These are phyloP conservation scores for Leptodirus hochenwartii DNA, from an alignment of 2,888 invertebrate genomes.

Conservation along the genomic window DNA sequence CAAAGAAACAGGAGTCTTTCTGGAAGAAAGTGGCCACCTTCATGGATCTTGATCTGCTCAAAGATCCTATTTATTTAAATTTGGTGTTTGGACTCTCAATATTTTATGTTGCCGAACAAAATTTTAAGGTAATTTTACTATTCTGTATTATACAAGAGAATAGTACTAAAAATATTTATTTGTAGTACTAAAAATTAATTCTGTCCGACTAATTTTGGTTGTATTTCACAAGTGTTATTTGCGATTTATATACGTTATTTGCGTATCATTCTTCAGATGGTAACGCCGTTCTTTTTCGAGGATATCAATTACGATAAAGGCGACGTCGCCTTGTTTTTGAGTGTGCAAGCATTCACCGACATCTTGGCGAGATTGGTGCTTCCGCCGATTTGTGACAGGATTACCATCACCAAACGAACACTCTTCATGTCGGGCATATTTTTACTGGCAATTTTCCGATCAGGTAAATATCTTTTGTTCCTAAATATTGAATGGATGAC, in stretches of 20 bases:
- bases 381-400: conserved; percentile 54
- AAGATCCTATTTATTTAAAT: conserved; percentile 55
- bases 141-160: too few species aligned
- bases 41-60: conserved; percentile 53
- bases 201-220: too few species aligned
- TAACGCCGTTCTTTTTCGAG: conserved; percentile 48
- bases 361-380: conserved; percentile 51
- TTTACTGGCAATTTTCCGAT: conserved; percentile 50
- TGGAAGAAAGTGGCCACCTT: conserved; percentile 35
- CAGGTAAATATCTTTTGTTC: conserved; percentile 41
- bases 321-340: conserved; percentile 55
- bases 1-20: conserved; percentile 17
- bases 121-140: too few species aligned
- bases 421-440: conserved; percentile 55
- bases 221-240: too few species aligned
- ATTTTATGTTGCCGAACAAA: conserved; percentile 57
- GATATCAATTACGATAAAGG: conserved; percentile 42
- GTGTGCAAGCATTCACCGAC: conserved; percentile 57
- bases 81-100: conserved; percentile 52
- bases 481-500: too few species aligned
- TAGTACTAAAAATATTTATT: too few species aligned
- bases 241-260: too few species aligned
- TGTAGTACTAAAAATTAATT: too few species aligned
- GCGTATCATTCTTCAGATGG: too few species aligned
- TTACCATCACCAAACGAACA: conserved; percentile 44